These are phyloP conservation scores for Gymnocypris eckloni DNA, from an alignment of 2,797 vertebrate species.

Conservation along the genomic window DNA sequence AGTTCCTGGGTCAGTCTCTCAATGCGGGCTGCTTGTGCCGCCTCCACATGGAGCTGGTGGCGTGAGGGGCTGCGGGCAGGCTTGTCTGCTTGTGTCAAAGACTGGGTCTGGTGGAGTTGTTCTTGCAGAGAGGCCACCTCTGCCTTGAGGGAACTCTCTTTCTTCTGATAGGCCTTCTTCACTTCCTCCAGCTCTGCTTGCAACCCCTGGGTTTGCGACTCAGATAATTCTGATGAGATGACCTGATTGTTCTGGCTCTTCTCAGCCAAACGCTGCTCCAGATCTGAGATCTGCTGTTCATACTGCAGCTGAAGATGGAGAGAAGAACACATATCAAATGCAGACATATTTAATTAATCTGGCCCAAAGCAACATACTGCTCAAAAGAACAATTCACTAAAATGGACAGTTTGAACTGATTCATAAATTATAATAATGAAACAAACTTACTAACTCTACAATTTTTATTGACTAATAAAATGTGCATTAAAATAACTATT, in stretches of 20 bases:
- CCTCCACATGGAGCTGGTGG: constrained; percentile 77
- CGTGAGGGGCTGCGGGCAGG: constrained; percentile 65
- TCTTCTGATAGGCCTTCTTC: constrained; percentile 74
- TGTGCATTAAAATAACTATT: background rate
- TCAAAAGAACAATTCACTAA: background rate
- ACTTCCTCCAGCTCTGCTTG: constrained; percentile 77
- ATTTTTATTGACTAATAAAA: background rate
- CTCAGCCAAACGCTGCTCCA: constrained; percentile 82
- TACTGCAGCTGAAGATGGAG: constrained; percentile 83
- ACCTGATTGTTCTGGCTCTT: constrained; percentile 63
- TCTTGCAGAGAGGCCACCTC: constrained; percentile 81
- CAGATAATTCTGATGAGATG: constrained; percentile 42
- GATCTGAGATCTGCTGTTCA: constrained; percentile 86
- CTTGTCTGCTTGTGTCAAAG: constrained; percentile 33
- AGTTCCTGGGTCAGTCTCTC: constrained; percentile 86
- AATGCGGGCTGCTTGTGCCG: constrained; percentile 76
- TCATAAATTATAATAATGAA: background rate
- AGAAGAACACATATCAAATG: background rate
- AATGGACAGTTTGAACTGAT: background rate
- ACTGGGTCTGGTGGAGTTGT: constrained; percentile 75
- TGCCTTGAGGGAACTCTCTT: constrained; percentile 75
- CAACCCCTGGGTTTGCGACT: constrained; percentile 62
- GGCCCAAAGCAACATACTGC: background rate
- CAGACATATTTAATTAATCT: background rate
- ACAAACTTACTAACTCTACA: background rate